Conservation (phyloP, 2,113 vertebrate species). For the Zosterops hypoxanthus region DNA sequence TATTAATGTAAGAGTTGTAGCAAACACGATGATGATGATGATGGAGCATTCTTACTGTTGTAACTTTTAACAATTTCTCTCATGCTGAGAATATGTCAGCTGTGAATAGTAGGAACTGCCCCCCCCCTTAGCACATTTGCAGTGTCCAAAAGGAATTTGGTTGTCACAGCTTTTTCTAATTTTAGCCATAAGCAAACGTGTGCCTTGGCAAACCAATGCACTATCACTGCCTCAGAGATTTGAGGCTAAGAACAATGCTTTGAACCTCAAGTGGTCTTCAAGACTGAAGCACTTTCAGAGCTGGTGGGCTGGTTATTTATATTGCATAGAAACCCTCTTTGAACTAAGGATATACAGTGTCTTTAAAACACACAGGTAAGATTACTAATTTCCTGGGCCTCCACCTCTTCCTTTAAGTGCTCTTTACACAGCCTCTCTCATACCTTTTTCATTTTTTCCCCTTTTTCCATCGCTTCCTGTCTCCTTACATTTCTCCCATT, state of each 20-base stretch:
- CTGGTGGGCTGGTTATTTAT: background rate
- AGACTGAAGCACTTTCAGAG: background rate
- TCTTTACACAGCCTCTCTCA: background rate
- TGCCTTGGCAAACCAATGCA: background rate
- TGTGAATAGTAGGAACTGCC: background rate
- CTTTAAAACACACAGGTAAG: background rate
- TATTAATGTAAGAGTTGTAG: background rate
- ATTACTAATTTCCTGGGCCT: constrained; percentile 3
- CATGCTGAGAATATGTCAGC: background rate
- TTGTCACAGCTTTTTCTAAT: background rate
- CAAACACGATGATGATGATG: background rate
- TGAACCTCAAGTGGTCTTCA: constrained; percentile 54
- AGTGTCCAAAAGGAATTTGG: background rate
- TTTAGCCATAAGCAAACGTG: background rate
- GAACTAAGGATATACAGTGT: background rate
- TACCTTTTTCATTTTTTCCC: background rate
- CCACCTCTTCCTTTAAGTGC: background rate
- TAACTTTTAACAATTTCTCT: background rate
- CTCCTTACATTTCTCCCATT: background rate
- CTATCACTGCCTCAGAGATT: background rate
- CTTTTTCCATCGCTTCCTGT: background rate
- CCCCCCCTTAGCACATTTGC: background rate
- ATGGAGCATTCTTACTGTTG: background rate
- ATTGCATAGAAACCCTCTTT: background rate
- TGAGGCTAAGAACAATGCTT: background rate